Evolutionary conservation across 1,140 invertebrate genomes (phyloP), one percentile per base, ranked within the genome.

Genomic region (Patella vulgata): DNA sequence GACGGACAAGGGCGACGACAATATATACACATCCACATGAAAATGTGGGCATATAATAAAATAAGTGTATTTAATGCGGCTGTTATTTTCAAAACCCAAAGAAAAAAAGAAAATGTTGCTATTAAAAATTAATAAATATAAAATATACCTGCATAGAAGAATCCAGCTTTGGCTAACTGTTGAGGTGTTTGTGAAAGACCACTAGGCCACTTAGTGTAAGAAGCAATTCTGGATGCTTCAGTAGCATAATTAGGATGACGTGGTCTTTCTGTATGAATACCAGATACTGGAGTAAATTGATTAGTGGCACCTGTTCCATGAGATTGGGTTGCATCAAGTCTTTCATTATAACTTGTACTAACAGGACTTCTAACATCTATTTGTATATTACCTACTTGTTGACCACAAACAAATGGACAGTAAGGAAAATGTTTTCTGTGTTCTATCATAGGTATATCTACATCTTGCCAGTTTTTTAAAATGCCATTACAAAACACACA

Each of bases 401-500:
- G 40, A 63, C 87, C 86, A 8, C 86, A 82, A 21, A 94, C 79
- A 73, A 93, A 90, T 1, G 91, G 89, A 79, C 93, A 95, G 55
- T 87, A 77, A 1, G 91, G 91, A 53, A 81, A 82, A 63, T 85
- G 94, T 31, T 89, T 87, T 51, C 89, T 85, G 78, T 97, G 95
- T 78, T 95, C 92, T 48, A 85, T 81, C 63, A 90, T 87, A 12
- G 94, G 93, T 74, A 87, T 87, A 85, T 91, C 93, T 55, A 88
- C 91, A 62, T 71, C 79, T 82, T 89, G 89, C 93, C 91, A 97
- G 70, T 88, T 87, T 63, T 85, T 87, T 68, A 91, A 86, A 36
- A 94, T 84, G 53, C 89, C 92, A 70, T 88, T 87, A 82, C 93
- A 95, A 87, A 91, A 95, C 5, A 90, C 91, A 85, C 95, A 97